A percentile compares a stretch with the other conserved stretches of the same genome.
Evolutionary conservation across 2,888 invertebrate genomes (phyloP).

Genomic region (Machimus atricapillus): DNA sequence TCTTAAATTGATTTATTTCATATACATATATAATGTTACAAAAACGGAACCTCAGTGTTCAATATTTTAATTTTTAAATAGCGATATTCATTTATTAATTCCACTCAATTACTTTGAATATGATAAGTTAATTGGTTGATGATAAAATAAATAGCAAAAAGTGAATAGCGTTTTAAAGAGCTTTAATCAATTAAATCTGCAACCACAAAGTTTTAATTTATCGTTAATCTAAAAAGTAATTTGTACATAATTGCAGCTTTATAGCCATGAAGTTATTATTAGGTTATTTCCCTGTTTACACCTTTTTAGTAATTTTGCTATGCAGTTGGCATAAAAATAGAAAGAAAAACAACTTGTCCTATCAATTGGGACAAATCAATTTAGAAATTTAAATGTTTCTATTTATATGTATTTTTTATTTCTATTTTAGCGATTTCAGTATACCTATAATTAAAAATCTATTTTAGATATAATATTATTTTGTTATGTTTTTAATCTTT

Average conservation of each 20-base stretch:
- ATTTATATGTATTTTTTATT: neutral
- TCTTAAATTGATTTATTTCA: neutral
- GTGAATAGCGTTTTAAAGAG: neutral
- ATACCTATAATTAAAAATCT: neutral
- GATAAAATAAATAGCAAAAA: neutral
- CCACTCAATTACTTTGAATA: too few species aligned
- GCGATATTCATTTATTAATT: neutral
- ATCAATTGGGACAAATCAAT: neutral
- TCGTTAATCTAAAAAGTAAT: neutral
- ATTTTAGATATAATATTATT: neutral
- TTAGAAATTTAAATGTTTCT: neutral
- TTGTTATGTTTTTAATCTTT: neutral
- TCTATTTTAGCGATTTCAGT: neutral
- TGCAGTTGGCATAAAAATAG: neutral
- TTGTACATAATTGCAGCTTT: neutral
- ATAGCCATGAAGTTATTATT: neutral
- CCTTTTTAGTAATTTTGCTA: neutral
- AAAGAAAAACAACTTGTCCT: neutral
- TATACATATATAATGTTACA: neutral
- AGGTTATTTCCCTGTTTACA: neutral
- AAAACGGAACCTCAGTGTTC: neutral
- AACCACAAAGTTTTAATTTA: neutral
- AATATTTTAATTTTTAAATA: neutral
- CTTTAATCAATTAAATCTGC: neutral
- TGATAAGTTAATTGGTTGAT: neutral